phyloP scores from a whole-genome alignment of 2,888 invertebrate species.

The Cephus spinipes region DNA sequence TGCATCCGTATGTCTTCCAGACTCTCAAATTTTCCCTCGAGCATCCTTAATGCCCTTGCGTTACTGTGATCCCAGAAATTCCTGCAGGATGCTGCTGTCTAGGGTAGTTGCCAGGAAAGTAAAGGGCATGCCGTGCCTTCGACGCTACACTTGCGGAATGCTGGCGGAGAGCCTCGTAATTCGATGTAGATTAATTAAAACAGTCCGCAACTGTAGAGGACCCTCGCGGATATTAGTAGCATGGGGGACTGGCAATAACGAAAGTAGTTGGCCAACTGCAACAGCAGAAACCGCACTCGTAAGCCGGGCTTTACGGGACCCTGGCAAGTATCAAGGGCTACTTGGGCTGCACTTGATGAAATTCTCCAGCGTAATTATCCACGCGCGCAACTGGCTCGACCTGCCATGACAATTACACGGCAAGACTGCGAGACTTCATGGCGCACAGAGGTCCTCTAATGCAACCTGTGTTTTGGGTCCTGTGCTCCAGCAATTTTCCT shows the following conservation, averaged over 20 bases:
- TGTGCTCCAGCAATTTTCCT: too few relatives aligned
- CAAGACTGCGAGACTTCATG: neutral
- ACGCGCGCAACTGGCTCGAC: conserved; percentile 26
- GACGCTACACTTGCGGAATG: neutral
- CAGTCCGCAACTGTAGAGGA: conserved; percentile 38
- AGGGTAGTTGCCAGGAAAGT: neutral
- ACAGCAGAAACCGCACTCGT: conserved; percentile 24
- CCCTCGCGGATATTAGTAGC: conserved; percentile 27
- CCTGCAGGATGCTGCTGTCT: neutral
- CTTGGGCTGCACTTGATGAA: conserved; percentile 45
- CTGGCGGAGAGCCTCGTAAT: conserved; percentile 28
- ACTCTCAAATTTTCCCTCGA: neutral
- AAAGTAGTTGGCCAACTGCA: conserved; percentile 13
- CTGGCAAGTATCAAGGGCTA: conserved; percentile 49
- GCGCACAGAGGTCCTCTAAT: neutral
- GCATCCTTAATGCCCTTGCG: neutral
- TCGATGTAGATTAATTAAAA: conserved; percentile 56
- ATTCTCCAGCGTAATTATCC: conserved; percentile 46
- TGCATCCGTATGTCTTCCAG: neutral
- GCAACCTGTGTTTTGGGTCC: neutral
- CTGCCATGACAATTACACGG: neutral
- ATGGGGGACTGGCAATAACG: conserved; percentile 7
- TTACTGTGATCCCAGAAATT: neutral
- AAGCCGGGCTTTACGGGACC: conserved; percentile 45
- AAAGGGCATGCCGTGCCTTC: neutral